Evolutionary conservation across 1,140 invertebrate species (phyloP).

Genomic region (Pseudomyrmex dendroicus): DNA sequence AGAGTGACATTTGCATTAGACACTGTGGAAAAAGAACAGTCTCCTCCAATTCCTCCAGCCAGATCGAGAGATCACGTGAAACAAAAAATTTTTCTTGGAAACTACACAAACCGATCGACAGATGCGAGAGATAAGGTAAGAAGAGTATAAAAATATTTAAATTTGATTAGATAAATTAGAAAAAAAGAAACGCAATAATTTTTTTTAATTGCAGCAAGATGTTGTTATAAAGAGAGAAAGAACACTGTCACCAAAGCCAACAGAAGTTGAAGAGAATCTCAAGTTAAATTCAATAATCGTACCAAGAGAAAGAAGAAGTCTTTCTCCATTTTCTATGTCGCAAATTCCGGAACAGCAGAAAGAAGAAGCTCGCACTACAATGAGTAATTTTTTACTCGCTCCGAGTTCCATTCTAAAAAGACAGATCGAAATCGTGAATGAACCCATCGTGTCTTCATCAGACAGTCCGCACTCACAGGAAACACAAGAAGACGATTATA

Average conservation of each 20-base stretch:
- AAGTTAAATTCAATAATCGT: constrained; percentile 31
- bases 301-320: constrained; percentile 62
- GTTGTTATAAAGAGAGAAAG: constrained; percentile 37
- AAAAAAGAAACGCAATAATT: not conserved
- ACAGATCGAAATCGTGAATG: constrained; percentile 37
- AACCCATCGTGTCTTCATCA: constrained; percentile 15
- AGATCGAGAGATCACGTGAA: constrained; percentile 71
- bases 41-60: constrained; percentile 63
- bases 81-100: constrained; percentile 29
- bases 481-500: constrained; percentile 73
- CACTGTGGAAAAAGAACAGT: constrained; percentile 64
- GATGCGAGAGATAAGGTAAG: not conserved
- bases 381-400: not conserved
- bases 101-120: constrained; percentile 21
- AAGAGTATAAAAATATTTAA: not conserved
- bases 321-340: constrained; percentile 64
- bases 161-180: not conserved
- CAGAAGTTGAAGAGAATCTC: constrained; percentile 40
- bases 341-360: constrained; percentile 53
- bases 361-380: constrained; percentile 12
- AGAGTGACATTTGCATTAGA: constrained; percentile 80
- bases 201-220: constrained; percentile 17
- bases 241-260: not conserved
- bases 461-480: constrained; percentile 14
- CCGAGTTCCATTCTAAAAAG: constrained; percentile 43